phyloP scores from a whole-genome alignment of 2,797 vertebrate genomes.

The Rhinatrema bivittatum region DNA sequence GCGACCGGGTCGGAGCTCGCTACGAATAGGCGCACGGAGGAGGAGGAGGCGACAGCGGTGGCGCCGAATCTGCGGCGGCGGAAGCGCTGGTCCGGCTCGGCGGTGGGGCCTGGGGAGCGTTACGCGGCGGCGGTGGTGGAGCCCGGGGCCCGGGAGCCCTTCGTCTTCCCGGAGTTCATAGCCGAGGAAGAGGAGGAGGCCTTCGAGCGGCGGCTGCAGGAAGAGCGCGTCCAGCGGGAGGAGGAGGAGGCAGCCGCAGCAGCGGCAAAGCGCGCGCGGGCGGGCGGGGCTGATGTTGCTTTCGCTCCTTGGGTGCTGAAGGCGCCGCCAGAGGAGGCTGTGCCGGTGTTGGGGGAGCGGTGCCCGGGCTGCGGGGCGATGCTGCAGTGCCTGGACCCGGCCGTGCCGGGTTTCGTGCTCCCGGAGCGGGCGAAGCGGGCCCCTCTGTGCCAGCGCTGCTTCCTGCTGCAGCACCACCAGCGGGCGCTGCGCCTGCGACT shows the following conservation, averaged over 20 bases:
- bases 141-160: constrained; percentile 13
- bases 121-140: neutral
- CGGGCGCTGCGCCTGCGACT: constrained; percentile 57
- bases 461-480: constrained; percentile 65
- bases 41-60: rapidly evolving
- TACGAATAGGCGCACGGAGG: rapidly evolving
- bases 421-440: constrained; percentile 37
- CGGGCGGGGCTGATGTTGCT: neutral
- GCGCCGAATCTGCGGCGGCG: neutral
- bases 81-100: neutral
- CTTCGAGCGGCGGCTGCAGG: neutral
- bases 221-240: neutral
- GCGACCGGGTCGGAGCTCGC: rapidly evolving
- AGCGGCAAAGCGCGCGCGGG: rapidly evolving
- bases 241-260: no score
- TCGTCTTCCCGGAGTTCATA: constrained; percentile 43
- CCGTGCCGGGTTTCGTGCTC: constrained; percentile 70
- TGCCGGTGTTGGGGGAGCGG: constrained; percentile 46
- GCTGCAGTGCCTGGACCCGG: constrained; percentile 62
- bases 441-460: constrained; percentile 76
- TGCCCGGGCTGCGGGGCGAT: constrained; percentile 80
- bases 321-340: constrained; percentile 42
- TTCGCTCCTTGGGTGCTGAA: no score
- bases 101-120: neutral
- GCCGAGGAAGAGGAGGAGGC: constrained; percentile 1